Base-by-base conservation (phyloP, 30 jellyfish, hydroid and myxozoan genomes). In the Cassiopea xamachana region DNA sequence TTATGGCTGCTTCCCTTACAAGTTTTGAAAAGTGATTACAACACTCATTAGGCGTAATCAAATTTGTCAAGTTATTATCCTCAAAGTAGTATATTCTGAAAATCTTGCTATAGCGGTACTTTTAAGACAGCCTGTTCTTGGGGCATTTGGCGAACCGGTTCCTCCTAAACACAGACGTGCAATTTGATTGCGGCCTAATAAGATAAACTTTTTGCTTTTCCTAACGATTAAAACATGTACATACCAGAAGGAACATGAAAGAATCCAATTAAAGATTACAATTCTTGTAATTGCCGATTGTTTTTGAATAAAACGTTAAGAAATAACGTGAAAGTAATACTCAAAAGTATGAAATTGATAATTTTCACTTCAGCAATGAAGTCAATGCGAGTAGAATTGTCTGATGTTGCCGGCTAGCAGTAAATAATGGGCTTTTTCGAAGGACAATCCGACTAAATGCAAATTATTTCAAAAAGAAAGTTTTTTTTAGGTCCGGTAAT, bases 161-260 rank as follows among this genome's bases (percentile, higher is more conserved):
- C 15, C 27, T 64, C 43, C 43, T 17, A 16, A 64, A 7, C 15
- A 17, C 74, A 17, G 74, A 64, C 15, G 15, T 9, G 74, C 74
- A 64, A 10, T 55, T 55, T 10, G 7, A 55, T 0, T 64, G 43
- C 74, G 2, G 19, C 8, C 74, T 64, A 64, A 64, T 1, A 64
- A 64, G 74, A 64, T 64, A 64, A 64, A 64, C 2, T 5, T 9
- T 64, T 16, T 64, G 74, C 74, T 64, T 64, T 64, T 64, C 74
- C 74, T 64, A 64, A 64, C 74, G 74, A 64, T 64, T 64, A 64
- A 64, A 64, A 64, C 74, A 64, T 64, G 74, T 64, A 64, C 74
- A 7, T 64, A 64, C 19, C 74, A 64, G 74, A 64, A 13, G 74
- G 6, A 64, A 13, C 43, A 64, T 64, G 74, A 64, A 16, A 64